These are phyloP conservation scores for Anguilla megastoma DNA, from an alignment of 2,797 vertebrate species.

Conservation along the genomic window DNA sequence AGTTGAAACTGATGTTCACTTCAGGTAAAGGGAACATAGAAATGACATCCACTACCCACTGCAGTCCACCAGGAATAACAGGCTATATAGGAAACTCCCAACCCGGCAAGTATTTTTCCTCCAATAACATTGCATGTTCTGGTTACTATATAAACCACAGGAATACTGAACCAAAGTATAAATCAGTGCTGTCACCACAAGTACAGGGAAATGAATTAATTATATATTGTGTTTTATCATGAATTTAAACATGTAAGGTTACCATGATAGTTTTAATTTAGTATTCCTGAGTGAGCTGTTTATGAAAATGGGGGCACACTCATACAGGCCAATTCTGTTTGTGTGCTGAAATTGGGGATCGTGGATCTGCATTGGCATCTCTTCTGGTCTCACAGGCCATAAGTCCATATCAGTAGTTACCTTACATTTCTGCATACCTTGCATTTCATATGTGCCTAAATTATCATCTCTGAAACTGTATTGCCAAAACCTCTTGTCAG, in stretches of 20 bases:
- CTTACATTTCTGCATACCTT: not conserved
- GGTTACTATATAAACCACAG: not conserved
- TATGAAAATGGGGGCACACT: not conserved
- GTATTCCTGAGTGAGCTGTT: not conserved
- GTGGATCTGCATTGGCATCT: not conserved
- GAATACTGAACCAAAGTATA: not conserved
- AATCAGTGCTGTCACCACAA: not conserved
- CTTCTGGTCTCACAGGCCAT: not conserved
- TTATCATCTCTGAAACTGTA: not conserved
- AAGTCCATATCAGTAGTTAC: not conserved
- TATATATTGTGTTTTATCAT: not conserved
- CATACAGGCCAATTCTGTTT: not conserved
- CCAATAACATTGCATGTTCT: not conserved
- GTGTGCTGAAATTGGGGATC: not conserved
- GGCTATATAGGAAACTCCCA: not conserved
- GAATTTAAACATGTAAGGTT: not conserved
- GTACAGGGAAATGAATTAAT: not conserved
- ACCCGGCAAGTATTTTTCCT: not conserved
- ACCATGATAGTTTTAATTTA: not conserved
- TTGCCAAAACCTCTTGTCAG: not conserved
- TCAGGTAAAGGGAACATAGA: not conserved
- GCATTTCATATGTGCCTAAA: not conserved
- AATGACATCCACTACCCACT: not conserved
- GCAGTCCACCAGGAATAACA: not conserved
- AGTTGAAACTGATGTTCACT: not conserved